A percentile compares a stretch with the other conserved stretches of the same genome.
phyloP scores from a whole-genome alignment of 1,140 invertebrate genomes.

The Drosophila ananassae region DNA sequence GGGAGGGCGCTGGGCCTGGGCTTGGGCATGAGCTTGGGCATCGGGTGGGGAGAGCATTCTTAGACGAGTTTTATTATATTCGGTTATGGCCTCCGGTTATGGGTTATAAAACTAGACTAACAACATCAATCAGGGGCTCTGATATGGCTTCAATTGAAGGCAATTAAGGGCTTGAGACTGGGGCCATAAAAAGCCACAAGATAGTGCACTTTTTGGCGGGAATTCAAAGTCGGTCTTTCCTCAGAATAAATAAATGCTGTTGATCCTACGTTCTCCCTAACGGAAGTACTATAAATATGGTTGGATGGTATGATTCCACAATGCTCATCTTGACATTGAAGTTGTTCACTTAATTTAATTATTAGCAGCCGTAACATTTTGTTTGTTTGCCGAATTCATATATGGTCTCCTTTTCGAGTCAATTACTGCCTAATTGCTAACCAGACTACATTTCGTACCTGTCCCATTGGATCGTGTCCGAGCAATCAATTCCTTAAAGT shows the following conservation, averaged over 20 bases:
- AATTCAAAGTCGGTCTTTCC: not conserved
- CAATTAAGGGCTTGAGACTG: slow-evolving; percentile 13
- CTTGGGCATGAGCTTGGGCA: slow-evolving; percentile 3
- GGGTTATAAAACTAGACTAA: slow-evolving; percentile 45
- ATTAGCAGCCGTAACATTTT: not conserved
- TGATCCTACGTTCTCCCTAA: not conserved
- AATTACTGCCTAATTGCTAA: slow-evolving; percentile 44
- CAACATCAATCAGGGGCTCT: slow-evolving; percentile 31
- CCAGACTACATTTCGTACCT: slow-evolving; percentile 14
- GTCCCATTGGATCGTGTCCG: slow-evolving; percentile 29
- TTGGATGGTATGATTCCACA: too few relatives aligned
- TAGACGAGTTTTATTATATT: slow-evolving; percentile 28
- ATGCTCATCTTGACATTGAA: too few relatives aligned
- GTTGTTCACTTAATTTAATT: not conserved
- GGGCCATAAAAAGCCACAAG: slow-evolving; percentile 11
- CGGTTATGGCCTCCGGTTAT: slow-evolving; percentile 29
- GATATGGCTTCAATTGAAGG: slow-evolving; percentile 31
- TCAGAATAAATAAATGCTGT: too few relatives aligned
- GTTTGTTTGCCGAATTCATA: slow-evolving; percentile 13
- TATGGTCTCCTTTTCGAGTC: slow-evolving; percentile 26
- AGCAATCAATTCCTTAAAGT: slow-evolving; percentile 60
- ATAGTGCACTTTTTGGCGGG: not conserved
- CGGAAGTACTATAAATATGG: not conserved
- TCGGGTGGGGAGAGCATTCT: slow-evolving; percentile 5
- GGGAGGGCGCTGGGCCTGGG: slow-evolving; percentile 19